These are phyloP conservation scores for Garra rufa DNA, from an alignment of 2,113 vertebrate genomes.

Conservation along the genomic window DNA sequence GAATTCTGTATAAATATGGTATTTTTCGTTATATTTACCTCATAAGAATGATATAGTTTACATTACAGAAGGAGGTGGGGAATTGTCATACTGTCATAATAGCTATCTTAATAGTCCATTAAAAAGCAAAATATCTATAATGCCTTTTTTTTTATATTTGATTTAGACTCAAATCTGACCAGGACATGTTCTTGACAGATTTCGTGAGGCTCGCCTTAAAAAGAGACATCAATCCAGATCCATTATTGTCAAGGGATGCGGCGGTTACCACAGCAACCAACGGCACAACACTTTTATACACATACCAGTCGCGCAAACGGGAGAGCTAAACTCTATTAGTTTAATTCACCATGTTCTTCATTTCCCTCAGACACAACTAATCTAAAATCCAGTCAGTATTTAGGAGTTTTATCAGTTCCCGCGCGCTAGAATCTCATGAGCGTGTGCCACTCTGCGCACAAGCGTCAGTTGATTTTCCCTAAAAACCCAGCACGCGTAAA, in stretches of 20 bases:
- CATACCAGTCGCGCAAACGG: neutral
- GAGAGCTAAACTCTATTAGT: neutral
- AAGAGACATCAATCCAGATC: neutral
- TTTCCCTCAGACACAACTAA: neutral
- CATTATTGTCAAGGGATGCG: neutral
- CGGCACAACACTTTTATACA: neutral
- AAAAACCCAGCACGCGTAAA: neutral
- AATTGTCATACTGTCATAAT: neutral
- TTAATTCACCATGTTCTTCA: neutral
- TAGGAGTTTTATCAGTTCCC: neutral
- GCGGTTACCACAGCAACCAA: conserved; percentile 15
- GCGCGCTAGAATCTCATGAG: conserved; percentile 1
- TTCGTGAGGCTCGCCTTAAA: neutral
- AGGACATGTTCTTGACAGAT: neutral
- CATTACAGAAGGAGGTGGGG: too few species aligned
- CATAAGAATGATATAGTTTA: too few species aligned
- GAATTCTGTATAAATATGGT: too few species aligned
- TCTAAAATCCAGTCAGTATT: neutral
- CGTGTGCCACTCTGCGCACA: neutral
- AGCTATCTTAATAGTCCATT: neutral
- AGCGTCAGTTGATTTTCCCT: conserved; percentile 12
- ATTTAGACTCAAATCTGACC: neutral
- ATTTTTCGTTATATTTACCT: too few species aligned
- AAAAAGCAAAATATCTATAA: neutral
- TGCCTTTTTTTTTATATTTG: neutral